Percentiles rank a stretch among this genome's conserved stretches.
These are phyloP conservation scores for Uloborus plumipes DNA, from an alignment of 2,888 invertebrate genomes.

Conservation along the genomic window DNA sequence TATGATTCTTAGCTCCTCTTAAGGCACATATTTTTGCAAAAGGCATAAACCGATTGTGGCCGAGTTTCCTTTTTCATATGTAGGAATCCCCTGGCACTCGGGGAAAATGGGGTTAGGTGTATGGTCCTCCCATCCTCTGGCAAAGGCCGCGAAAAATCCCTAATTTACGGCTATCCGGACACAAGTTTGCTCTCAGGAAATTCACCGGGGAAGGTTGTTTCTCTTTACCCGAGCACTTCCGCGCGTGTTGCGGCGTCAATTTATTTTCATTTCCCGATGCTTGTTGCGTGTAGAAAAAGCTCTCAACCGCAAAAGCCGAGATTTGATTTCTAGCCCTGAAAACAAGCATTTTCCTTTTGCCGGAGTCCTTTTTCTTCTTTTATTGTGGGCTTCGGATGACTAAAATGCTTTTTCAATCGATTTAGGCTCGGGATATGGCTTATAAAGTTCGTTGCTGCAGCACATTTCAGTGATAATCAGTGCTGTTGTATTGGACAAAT, in stretches of 20 bases:
- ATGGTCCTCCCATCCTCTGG: not conserved
- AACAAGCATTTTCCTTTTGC: too few species aligned
- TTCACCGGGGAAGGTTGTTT: constrained; percentile 18
- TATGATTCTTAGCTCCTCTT: too few species aligned
- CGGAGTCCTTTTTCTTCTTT: too few species aligned
- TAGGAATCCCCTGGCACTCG: not conserved
- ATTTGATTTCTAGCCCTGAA: too few species aligned
- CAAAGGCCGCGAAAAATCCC: constrained; percentile 10
- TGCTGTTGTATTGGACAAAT: too few species aligned
- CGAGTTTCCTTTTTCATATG: not conserved
- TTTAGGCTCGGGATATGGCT: too few species aligned
- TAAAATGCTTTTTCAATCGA: too few species aligned
- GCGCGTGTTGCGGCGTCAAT: constrained; percentile 10
- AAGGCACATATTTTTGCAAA: too few species aligned
- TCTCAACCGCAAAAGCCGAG: too few species aligned
- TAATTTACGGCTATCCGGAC: constrained; percentile 16
- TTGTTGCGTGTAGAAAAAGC: constrained; percentile 9
- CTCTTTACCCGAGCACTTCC: not conserved
- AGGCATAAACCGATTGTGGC: not conserved
- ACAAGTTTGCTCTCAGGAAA: constrained; percentile 44
- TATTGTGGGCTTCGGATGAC: too few species aligned
- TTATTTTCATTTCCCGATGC: constrained; percentile 43
- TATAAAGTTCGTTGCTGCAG: too few species aligned
- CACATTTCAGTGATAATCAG: too few species aligned
- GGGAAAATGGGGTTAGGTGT: constrained; percentile 5